Evolutionary conservation across 2,888 invertebrate species (phyloP), one percentile per base, ranked within the genome.

Genomic region (Agonopterix alstromeriana): DNA sequence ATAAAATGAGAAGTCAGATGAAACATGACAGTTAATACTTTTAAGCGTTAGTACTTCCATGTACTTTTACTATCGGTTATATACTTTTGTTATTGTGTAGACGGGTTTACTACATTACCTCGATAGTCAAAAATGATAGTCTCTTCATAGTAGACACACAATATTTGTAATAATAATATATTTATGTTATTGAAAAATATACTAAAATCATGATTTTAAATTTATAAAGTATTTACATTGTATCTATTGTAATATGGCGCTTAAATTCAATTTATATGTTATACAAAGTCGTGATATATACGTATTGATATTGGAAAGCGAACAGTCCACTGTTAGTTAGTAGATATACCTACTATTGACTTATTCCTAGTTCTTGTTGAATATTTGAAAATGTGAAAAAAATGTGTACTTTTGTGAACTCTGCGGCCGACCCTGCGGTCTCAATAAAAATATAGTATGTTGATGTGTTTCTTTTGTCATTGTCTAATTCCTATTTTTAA

Each of bases 331-430:
- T 83, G 85, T 85, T 86, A 87, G 85, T 60, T 68, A 67, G 75
- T 85, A 87, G 83, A 75, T 79, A 77, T 77, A 79, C 68, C 71
- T 76, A 75, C 69, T 82, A 83, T 83, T 81, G 78, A 83, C 81
- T 77, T 85, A 85, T 73, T 82, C 73, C 80, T 87, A 86, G 86
- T 80, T 75, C 82, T 88, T 88, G 87, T 88, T 88, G 85, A 86
- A 77, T 78, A 82, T 82, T 82, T 82, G 78, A 77, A 82, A 76
- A 76, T 70, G 77, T 82, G 75, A 66, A 69, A 76, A 73, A 82
- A 70, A 80, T 79, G 84, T 90, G 84, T 83, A 84, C 73, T 69
- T 81, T 85, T 83, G 86, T 85, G 78, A 76, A 73, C 60, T 76
- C 70, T 67, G 77, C 76, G 68, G 67, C 66, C 64, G 65, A 27